Conservation (phyloP, 2,888 invertebrate species). For the Timema podura region DNA sequence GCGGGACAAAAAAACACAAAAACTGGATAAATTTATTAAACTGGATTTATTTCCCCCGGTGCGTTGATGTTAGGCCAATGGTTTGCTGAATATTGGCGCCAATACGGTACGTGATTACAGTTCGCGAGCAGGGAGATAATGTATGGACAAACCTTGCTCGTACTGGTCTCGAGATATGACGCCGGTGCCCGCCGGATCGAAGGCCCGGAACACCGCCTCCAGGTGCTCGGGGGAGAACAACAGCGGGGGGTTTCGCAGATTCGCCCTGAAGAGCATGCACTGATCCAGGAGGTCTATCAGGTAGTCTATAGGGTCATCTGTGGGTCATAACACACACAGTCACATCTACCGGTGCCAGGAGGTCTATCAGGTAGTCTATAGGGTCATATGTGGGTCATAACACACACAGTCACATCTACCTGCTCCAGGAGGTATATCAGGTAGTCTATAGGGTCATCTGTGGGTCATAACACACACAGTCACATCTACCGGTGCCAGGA, state of each 20-base stretch:
- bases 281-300: not conserved
- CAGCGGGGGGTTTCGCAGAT: not conserved
- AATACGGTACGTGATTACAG: not conserved
- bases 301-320: constrained; percentile 4
- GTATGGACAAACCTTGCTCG: not conserved
- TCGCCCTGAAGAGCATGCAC: not conserved
- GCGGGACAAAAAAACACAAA: not conserved
- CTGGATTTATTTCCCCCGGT: not conserved
- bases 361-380: no score
- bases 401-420: no score
- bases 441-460: no score
- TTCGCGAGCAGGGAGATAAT: not conserved
- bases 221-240: not conserved
- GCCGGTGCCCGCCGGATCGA: constrained; percentile 10
- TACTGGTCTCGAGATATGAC: not conserved
- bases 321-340: not conserved
- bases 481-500: no score
- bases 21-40: not conserved
- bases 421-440: no score
- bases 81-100: no score
- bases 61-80: not conserved
- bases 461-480: no score
- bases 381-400: no score
- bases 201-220: not conserved
- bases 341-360: not conserved